Conservation (phyloP, 2,797 vertebrate genomes). For the Merluccius polli region DNA sequence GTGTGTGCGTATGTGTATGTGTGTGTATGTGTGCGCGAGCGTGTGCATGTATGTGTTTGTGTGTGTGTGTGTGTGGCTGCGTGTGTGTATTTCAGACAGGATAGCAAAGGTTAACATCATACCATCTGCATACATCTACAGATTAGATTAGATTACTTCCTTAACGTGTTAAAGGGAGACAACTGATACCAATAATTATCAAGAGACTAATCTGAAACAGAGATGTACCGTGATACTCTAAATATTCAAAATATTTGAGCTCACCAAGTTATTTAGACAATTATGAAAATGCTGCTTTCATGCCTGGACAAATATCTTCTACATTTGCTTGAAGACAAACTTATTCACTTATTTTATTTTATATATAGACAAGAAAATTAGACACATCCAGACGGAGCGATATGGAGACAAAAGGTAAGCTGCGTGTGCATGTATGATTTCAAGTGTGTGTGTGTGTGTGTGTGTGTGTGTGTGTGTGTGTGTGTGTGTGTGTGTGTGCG, state of each 20-base stretch:
- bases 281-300: no score
- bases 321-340: no score
- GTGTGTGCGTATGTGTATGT: conserved; percentile 2
- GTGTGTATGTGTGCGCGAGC: conserved; percentile 6
- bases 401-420: not conserved
- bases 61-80: conserved; percentile 8
- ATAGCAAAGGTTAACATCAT: conserved; percentile 69
- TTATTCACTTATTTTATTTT: no score
- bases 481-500: not conserved
- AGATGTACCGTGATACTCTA: not conserved
- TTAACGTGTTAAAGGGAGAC: not conserved
- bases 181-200: not conserved
- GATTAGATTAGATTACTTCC: not conserved
- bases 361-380: conserved; percentile 4
- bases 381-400: not conserved
- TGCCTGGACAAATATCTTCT: no score
- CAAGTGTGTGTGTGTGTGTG: conserved; percentile 5
- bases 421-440: not conserved
- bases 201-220: conserved; percentile 43
- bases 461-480: not conserved
- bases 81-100: conserved; percentile 35
- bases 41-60: conserved; percentile 8
- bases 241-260: no score
- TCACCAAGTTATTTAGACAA: no score
- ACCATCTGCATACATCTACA: conserved; percentile 53